A percentile compares a stretch with the other conserved stretches of the same genome.
Evolutionary conservation across 2,797 vertebrate species (phyloP).

Genomic region (Leuciscus waleckii): DNA sequence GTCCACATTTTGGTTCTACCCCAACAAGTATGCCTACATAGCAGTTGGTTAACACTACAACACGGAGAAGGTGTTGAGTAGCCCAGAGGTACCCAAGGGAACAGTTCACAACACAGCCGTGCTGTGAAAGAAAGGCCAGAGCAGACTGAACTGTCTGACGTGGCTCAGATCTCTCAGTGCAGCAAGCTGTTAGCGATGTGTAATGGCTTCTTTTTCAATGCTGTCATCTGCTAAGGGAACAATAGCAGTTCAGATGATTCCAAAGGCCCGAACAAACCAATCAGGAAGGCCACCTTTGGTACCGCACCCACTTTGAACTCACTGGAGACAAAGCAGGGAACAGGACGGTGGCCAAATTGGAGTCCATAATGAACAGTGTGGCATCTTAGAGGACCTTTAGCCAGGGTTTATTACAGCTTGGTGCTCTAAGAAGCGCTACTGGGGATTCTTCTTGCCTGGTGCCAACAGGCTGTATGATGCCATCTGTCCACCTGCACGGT

Average conservation of each 20-base stretch:
- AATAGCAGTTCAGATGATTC: background rate
- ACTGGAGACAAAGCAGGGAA: conserved; percentile 24
- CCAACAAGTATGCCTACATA: background rate
- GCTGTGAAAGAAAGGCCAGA: conserved; percentile 5
- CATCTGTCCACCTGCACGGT: conserved; percentile 41
- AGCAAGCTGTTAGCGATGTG: background rate
- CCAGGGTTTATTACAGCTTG: conserved; percentile 31
- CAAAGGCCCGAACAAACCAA: background rate
- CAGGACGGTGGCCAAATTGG: conserved; percentile 22
- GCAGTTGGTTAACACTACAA: background rate
- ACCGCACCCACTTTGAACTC: background rate
- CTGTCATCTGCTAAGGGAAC: background rate
- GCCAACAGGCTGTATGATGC: conserved; percentile 32
- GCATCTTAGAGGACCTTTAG: conserved; percentile 38
- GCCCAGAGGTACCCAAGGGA: conserved; percentile 26
- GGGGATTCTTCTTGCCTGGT: conserved; percentile 14
- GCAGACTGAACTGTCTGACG: background rate
- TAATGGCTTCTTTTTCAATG: conserved; percentile 9
- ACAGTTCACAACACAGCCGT: conserved; percentile 1
- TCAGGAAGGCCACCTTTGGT: background rate
- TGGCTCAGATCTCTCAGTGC: conserved; percentile 22
- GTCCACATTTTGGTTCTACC: background rate
- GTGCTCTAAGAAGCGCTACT: background rate
- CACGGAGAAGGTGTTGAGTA: background rate
- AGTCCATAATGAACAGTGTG: conserved; percentile 24